phyloP scores from a whole-genome alignment of 2,113 vertebrate species.

The Progne subis region DNA sequence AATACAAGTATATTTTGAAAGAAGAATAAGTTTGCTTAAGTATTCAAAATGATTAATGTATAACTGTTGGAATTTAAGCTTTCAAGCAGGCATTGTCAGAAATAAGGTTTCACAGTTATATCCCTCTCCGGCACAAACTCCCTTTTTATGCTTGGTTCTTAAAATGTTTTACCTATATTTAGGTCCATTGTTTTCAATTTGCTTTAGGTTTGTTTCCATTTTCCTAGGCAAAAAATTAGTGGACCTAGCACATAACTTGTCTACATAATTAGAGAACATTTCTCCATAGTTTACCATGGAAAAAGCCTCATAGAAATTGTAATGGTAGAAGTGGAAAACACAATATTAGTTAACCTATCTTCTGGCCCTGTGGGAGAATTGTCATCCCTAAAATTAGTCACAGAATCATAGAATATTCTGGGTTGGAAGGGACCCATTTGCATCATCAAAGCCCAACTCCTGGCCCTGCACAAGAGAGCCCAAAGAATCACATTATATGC shows the following conservation, averaged over 20 bases:
- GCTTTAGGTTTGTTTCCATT: not conserved
- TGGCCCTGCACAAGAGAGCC: not conserved
- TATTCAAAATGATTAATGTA: not conserved
- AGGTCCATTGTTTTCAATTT: not conserved
- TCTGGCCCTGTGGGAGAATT: not conserved
- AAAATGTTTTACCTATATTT: not conserved
- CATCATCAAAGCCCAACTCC: not conserved
- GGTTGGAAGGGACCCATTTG: not conserved
- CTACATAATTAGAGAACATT: not conserved
- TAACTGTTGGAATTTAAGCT: not conserved
- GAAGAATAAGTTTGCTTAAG: not conserved
- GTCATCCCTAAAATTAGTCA: not conserved
- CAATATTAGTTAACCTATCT: not conserved
- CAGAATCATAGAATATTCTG: not conserved
- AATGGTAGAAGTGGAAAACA: not conserved
- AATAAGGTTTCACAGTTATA: not conserved
- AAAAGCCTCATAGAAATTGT: not conserved
- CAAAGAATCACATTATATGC: not conserved
- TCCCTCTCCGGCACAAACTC: not conserved
- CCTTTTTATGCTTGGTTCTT: not conserved
- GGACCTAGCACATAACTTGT: not conserved
- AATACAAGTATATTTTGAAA: not conserved
- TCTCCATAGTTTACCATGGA: not conserved
- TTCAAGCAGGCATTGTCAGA: not conserved
- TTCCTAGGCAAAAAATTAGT: not conserved